Percentiles rank a stretch among this genome's conserved stretches.
Evolutionary conservation across 2,113 vertebrate genomes (phyloP).

Genomic region (Piaya cayana): DNA sequence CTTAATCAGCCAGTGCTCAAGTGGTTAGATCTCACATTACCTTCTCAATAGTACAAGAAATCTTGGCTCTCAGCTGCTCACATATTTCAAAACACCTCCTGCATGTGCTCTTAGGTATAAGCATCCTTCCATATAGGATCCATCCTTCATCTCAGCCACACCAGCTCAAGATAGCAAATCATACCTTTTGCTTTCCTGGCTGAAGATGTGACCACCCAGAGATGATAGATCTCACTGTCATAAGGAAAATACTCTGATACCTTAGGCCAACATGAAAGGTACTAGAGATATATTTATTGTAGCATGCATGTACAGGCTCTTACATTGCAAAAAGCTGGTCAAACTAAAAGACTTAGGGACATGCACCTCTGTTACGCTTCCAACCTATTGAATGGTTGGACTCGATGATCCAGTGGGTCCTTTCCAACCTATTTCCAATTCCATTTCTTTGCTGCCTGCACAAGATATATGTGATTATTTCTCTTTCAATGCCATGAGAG

Average conservation of each 20-base stretch:
- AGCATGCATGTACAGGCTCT: not conserved
- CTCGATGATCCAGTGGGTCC: no score
- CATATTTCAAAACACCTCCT: not conserved
- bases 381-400: no score
- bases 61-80: not conserved
- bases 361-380: not conserved
- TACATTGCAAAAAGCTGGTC: not conserved
- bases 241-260: not conserved
- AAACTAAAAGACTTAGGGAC: not conserved
- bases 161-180: not conserved
- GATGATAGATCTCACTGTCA: not conserved
- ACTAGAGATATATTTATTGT: not conserved
- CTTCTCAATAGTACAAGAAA: not conserved
- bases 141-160: not conserved
- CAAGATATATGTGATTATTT: not conserved
- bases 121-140: not conserved
- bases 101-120: not conserved
- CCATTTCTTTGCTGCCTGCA: not conserved
- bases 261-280: not conserved
- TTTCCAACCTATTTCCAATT: no score
- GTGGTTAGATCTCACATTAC: not conserved
- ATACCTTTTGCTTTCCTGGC: not conserved
- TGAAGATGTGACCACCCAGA: not conserved
- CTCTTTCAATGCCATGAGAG: not conserved
- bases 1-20: not conserved